A percentile compares a stretch with the other conserved stretches of the same genome.
Evolutionary conservation across 1,140 invertebrate genomes (phyloP).

Genomic region (Scaptomyza graminum): DNA sequence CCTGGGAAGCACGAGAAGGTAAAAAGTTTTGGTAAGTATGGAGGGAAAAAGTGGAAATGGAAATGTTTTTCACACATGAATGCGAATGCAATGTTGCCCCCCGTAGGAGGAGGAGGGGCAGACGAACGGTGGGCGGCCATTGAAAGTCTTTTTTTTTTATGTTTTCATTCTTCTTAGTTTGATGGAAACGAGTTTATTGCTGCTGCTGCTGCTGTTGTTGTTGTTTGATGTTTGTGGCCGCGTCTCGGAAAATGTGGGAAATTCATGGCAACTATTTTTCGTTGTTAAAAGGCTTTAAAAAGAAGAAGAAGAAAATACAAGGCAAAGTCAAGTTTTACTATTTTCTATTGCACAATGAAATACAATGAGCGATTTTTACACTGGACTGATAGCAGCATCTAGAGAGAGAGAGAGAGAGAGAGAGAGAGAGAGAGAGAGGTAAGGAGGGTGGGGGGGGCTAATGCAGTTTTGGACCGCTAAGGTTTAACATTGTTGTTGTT

Average conservation of each 20-base stretch:
- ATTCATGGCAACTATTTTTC: constrained; percentile 76
- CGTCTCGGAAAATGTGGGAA: constrained; percentile 73
- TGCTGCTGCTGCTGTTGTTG: constrained; percentile 37
- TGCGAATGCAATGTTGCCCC: constrained; percentile 55
- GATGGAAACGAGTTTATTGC: constrained; percentile 72
- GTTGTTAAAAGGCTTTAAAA: constrained; percentile 53
- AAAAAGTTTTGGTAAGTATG: constrained; percentile 5
- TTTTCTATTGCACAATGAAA: constrained; percentile 31
- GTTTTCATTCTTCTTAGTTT: constrained; percentile 23
- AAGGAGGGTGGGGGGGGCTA: constrained; percentile 29
- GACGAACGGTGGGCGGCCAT: constrained; percentile 30
- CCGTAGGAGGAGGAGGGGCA: constrained; percentile 5
- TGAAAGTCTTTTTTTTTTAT: constrained; percentile 48
- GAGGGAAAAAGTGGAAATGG: constrained; percentile 42
- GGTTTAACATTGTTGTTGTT: constrained; percentile 38
- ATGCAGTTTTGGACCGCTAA: constrained; percentile 32
- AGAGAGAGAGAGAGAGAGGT: constrained; percentile 2
- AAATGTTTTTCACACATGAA: constrained; percentile 75
- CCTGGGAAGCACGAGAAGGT: constrained; percentile 28
- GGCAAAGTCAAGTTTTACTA: not conserved
- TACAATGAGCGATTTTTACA: constrained; percentile 49
- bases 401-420: not conserved
- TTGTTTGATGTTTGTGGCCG: constrained; percentile 10
- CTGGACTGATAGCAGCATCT: not conserved
- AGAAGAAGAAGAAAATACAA: no score